These are phyloP conservation scores for Threskiornis aethiopicus DNA, from an alignment of 2,797 vertebrate species.

Conservation along the genomic window DNA sequence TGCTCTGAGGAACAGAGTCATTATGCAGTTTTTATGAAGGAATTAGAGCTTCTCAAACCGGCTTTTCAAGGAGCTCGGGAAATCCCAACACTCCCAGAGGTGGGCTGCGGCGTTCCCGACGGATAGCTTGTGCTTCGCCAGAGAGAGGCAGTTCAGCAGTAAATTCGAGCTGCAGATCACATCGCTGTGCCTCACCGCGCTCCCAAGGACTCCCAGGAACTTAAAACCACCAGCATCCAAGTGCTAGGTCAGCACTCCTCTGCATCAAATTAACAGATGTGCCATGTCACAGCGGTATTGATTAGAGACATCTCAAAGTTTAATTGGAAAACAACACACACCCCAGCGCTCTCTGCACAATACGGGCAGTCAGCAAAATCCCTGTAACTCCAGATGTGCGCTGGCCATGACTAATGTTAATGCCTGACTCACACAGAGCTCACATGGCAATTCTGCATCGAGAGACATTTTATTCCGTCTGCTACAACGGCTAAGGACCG, in stretches of 20 bases:
- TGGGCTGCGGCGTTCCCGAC: background rate
- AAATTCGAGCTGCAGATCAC: background rate
- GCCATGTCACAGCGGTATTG: background rate
- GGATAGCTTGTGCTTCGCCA: background rate
- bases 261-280: background rate
- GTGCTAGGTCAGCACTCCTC: background rate
- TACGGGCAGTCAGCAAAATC: background rate
- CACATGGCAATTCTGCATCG: rapidly evolving
- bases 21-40: background rate
- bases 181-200: background rate
- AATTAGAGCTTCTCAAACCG: background rate
- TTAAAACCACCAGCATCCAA: rapidly evolving
- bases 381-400: background rate
- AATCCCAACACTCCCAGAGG: background rate
- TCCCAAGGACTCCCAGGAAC: background rate
- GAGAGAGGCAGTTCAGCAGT: background rate
- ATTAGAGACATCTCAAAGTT: background rate
- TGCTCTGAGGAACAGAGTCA: rapidly evolving
- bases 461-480: background rate
- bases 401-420: background rate
- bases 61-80: background rate
- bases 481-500: background rate
- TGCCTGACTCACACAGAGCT: background rate
- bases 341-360: background rate
- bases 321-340: background rate